phyloP scores from a whole-genome alignment of 2,113 vertebrate species.

The Oostethus manadensis region DNA sequence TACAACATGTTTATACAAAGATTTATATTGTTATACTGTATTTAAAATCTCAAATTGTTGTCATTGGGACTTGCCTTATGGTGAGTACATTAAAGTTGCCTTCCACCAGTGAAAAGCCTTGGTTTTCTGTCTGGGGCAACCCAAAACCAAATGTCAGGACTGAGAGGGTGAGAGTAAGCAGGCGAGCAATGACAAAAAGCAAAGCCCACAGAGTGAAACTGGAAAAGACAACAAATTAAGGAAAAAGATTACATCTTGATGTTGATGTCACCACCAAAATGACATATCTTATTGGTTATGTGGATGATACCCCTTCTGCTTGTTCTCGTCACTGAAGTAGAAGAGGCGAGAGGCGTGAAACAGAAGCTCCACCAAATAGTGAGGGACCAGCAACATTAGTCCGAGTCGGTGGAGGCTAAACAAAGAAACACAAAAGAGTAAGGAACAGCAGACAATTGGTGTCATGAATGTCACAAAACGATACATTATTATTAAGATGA shows the following conservation, averaged over 20 bases:
- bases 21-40: too few relatives aligned
- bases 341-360: constrained; percentile 82
- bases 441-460: background rate
- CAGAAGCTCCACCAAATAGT: constrained; percentile 82
- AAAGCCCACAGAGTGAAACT: constrained; percentile 83
- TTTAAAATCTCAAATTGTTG: background rate
- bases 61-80: constrained; percentile 64
- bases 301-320: constrained; percentile 76
- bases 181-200: constrained; percentile 77
- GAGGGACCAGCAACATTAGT: constrained; percentile 78
- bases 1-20: too few relatives aligned
- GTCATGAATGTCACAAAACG: background rate
- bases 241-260: background rate
- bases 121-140: constrained; percentile 74
- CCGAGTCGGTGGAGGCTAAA: constrained; percentile 77
- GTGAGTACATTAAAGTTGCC: constrained; percentile 81
- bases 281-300: background rate
- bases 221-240: constrained; percentile 9
- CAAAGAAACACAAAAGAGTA: constrained; percentile 9
- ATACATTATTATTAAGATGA: background rate
- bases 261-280: background rate
- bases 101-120: constrained; percentile 73
- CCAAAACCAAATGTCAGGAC: constrained; percentile 82
- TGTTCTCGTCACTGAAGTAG: constrained; percentile 84
- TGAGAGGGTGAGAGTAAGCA: constrained; percentile 80